Percentiles rank a stretch among this genome's conserved stretches.
Evolutionary conservation across 2,888 invertebrate species (phyloP).

Genomic region (Azorinus chamasolen): DNA sequence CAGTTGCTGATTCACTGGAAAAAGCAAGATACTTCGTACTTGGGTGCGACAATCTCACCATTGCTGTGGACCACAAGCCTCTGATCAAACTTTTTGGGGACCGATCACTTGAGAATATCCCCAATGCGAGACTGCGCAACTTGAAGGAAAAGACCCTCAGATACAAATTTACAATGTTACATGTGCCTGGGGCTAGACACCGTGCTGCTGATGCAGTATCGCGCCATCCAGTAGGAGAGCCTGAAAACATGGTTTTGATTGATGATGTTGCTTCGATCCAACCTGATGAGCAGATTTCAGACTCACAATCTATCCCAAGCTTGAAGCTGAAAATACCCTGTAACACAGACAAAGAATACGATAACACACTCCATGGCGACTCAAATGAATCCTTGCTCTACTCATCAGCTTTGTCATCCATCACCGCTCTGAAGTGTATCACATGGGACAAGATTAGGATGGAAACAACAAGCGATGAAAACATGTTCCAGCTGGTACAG

Average conservation of each 20-base stretch:
- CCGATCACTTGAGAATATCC: conserved; percentile 45
- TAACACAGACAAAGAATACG: no score
- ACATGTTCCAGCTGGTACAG: conserved; percentile 29
- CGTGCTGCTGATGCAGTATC: conserved; percentile 36
- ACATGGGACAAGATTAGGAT: conserved; percentile 58
- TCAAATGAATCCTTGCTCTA: no score
- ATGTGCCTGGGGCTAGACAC: conserved; percentile 43
- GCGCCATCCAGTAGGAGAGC: conserved; percentile 31
- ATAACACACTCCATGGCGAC: no score
- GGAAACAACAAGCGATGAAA: conserved; percentile 50
- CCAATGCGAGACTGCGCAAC: conserved; percentile 65
- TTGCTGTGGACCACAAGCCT: conserved; percentile 62
- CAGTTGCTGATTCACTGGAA: conserved; percentile 43
- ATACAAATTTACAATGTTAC: conserved; percentile 56
- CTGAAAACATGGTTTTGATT: conserved; percentile 4
- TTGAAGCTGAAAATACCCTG: no score
- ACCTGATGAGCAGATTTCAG: no score
- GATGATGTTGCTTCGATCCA: conserved; percentile 12
- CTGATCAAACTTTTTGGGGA: conserved; percentile 49
- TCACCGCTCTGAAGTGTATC: no score
- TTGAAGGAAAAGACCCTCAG: conserved; percentile 66
- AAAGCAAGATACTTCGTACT: conserved; percentile 48
- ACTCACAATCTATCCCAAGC: no score
- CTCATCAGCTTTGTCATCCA: neutral
- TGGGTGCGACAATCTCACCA: conserved; percentile 46